Conservation (phyloP, 2,888 invertebrate species). For the Vesta saturnalis region DNA sequence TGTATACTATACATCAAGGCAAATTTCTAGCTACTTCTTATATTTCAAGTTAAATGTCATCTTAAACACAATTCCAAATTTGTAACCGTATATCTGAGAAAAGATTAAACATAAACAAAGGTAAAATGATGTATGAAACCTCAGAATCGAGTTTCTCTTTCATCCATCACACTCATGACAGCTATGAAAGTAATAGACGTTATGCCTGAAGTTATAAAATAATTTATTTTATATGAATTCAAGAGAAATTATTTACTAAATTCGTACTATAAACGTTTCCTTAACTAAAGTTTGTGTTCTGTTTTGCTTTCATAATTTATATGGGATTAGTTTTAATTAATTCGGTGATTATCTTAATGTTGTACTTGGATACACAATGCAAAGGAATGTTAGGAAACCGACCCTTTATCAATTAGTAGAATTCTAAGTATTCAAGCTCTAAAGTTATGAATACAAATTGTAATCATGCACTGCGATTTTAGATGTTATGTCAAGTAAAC, state of each 20-base stretch:
- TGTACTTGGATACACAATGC: constrained; percentile 38
- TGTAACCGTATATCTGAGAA: constrained; percentile 53
- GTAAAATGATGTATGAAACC: constrained; percentile 61
- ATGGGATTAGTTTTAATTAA: constrained; percentile 45
- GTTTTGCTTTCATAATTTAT: constrained; percentile 31
- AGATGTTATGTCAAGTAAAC: constrained; percentile 4
- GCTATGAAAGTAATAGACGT: constrained; percentile 50
- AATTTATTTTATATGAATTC: constrained; percentile 37
- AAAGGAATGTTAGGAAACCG: constrained; percentile 40
- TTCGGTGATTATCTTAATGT: constrained; percentile 46
- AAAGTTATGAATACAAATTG: constrained; percentile 36
- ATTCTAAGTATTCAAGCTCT: constrained; percentile 39
- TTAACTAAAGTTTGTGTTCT: constrained; percentile 28
- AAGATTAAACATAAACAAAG: constrained; percentile 62
- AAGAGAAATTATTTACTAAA: constrained; percentile 9
- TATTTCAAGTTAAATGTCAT: constrained; percentile 45
- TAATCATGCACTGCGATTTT: constrained; percentile 25
- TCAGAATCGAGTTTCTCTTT: constrained; percentile 52
- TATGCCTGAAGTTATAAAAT: constrained; percentile 43
- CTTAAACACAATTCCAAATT: constrained; percentile 53
- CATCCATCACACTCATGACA: constrained; percentile 57
- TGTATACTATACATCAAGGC: constrained; percentile 30
- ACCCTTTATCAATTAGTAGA: constrained; percentile 43
- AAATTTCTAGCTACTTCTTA: constrained; percentile 43
- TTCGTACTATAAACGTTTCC: constrained; percentile 4